phyloP scores from a whole-genome alignment of 2,888 invertebrate species.

The Malthinus flaveolus region DNA sequence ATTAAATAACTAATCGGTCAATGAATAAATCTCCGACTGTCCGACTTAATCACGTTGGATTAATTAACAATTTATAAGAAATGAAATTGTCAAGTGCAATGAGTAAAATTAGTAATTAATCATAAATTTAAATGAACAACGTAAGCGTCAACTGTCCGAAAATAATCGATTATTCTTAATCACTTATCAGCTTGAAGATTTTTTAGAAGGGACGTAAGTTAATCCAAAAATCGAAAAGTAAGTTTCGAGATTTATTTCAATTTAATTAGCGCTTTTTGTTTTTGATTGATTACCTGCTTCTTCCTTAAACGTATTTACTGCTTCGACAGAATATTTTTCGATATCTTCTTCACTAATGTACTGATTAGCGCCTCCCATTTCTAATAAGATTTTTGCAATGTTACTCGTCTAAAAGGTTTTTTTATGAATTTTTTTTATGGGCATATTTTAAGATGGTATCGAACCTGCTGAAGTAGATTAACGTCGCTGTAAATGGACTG shows the following conservation, averaged over 20 bases:
- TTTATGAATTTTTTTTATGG: constrained; percentile 19
- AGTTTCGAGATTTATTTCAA: neutral
- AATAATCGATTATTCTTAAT: too few species aligned
- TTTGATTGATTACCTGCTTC: constrained; percentile 51
- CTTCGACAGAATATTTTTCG: constrained; percentile 55
- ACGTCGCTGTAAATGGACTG: constrained; percentile 51
- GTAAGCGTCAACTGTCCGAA: too few species aligned
- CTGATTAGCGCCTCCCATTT: constrained; percentile 39
- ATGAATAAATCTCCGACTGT: too few species aligned
- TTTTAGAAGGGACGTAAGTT: too few species aligned
- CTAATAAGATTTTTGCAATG: constrained; percentile 46
- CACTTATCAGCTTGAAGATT: too few species aligned
- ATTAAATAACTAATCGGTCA: too few species aligned
- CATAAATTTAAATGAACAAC: too few species aligned
- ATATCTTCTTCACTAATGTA: constrained; percentile 52
- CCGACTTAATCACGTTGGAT: too few species aligned
- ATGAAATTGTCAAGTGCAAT: too few species aligned
- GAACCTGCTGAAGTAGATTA: constrained; percentile 53
- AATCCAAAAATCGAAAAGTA: neutral
- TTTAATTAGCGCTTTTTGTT: constrained; percentile 9
- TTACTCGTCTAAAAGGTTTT: constrained; percentile 44
- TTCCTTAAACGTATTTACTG: constrained; percentile 57
- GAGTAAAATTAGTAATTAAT: too few species aligned
- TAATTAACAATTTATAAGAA: too few species aligned
- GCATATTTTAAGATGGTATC: constrained; percentile 31